phyloP scores from a whole-genome alignment of 2,797 vertebrate genomes.

The Manis javanica region DNA sequence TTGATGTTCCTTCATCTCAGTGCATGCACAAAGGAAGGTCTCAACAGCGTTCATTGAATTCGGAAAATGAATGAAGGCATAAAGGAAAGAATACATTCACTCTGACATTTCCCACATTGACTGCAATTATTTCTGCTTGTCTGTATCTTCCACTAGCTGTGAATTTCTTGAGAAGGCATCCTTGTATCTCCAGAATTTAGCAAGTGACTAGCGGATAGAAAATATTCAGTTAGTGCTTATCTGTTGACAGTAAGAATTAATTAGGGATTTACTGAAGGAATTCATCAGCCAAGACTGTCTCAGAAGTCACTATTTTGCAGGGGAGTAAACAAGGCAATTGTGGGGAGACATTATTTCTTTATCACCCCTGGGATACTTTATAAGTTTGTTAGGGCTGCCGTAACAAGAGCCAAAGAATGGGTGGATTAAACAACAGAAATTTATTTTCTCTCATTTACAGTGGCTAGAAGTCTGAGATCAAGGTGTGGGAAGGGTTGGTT shows the following conservation, averaged over 20 bases:
- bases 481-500: neutral
- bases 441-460: neutral
- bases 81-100: neutral
- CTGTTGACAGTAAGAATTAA: neutral
- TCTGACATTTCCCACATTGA: neutral
- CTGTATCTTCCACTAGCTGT: neutral
- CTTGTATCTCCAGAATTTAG: neutral
- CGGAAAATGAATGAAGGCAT: neutral
- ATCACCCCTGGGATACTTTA: neutral
- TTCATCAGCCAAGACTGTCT: neutral
- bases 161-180: neutral
- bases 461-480: neutral
- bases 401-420: neutral
- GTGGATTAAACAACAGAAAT: neutral
- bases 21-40: neutral
- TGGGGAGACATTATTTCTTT: neutral
- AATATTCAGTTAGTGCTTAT: slow-evolving; percentile 16
- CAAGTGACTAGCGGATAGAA: neutral
- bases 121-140: neutral
- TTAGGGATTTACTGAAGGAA: neutral
- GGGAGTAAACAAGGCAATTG: neutral
- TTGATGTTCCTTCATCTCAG: neutral
- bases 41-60: neutral
- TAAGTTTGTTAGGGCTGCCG: neutral
- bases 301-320: neutral